phyloP scores from a whole-genome alignment of 2,113 vertebrate genomes.

The Gymnogyps californianus region DNA sequence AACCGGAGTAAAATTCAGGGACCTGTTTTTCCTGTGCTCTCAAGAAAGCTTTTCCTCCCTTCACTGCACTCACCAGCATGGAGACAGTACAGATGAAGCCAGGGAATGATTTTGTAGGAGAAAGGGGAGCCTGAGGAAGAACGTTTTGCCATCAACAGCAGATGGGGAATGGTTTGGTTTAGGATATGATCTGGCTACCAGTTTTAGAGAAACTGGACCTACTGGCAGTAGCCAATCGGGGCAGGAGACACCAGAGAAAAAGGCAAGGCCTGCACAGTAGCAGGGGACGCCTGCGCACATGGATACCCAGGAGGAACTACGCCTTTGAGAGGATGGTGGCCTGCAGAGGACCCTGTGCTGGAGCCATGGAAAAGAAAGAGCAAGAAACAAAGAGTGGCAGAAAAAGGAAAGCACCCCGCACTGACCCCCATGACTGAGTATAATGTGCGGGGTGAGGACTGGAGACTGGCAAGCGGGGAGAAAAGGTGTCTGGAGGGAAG shows the following conservation, averaged over 20 bases:
- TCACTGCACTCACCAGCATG: neutral
- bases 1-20: neutral
- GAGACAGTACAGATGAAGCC: neutral
- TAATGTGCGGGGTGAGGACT: neutral
- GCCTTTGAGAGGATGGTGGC: neutral
- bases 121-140: neutral
- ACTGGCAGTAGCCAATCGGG: accelerated
- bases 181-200: neutral
- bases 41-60: neutral
- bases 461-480: neutral
- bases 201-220: neutral
- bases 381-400: neutral
- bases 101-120: neutral
- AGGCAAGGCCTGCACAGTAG: neutral
- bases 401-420: neutral
- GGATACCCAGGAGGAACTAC: neutral
- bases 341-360: neutral
- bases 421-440: neutral
- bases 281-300: neutral
- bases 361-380: neutral
- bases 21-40: neutral
- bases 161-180: neutral
- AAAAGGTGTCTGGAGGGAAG: neutral
- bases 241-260: neutral
- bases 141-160: neutral